These are phyloP conservation scores for Holacanthella duospinosa DNA, from an alignment of 2,888 invertebrate genomes.

Conservation along the genomic window DNA sequence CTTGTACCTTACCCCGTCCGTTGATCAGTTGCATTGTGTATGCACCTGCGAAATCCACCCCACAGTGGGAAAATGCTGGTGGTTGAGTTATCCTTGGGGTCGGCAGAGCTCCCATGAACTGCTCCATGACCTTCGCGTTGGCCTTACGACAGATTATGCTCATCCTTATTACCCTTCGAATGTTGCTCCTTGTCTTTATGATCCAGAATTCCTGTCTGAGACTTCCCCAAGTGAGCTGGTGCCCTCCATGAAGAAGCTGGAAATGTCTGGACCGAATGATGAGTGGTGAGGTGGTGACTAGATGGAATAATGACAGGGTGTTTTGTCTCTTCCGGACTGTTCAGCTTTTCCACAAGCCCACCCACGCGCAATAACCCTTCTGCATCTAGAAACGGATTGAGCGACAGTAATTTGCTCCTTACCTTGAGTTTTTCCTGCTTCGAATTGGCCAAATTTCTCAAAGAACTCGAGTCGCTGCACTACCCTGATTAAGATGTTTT, in stretches of 20 bases:
- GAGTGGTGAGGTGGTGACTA: slow-evolving; percentile 8
- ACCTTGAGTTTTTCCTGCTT: not conserved
- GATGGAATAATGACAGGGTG: slow-evolving; percentile 22
- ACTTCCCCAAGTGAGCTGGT: slow-evolving; percentile 7
- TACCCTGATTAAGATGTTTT: no score
- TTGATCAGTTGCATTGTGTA: slow-evolving; percentile 18
- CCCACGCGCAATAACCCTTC: slow-evolving; percentile 25
- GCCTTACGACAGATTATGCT: not conserved
- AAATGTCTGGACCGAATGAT: slow-evolving; percentile 15
- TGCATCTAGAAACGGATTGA: slow-evolving; percentile 25
- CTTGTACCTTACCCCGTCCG: slow-evolving; percentile 19
- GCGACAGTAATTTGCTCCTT: not conserved
- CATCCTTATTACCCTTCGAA: no score
- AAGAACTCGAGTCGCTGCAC: no score
- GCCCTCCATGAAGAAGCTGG: slow-evolving; percentile 14
- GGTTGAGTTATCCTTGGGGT: slow-evolving; percentile 30
- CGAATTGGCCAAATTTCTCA: no score
- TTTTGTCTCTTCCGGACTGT: slow-evolving; percentile 13
- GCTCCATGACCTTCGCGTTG: no score
- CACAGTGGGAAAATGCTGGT: slow-evolving; percentile 34
- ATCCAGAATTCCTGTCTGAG: slow-evolving; percentile 9
- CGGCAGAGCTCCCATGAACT: no score
- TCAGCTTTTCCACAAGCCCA: slow-evolving; percentile 22
- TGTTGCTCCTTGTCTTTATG: no score
- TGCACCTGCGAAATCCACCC: slow-evolving; percentile 27